Base-by-base conservation (phyloP, 2,113 vertebrate genomes). In the Lophotis ruficrista region DNA sequence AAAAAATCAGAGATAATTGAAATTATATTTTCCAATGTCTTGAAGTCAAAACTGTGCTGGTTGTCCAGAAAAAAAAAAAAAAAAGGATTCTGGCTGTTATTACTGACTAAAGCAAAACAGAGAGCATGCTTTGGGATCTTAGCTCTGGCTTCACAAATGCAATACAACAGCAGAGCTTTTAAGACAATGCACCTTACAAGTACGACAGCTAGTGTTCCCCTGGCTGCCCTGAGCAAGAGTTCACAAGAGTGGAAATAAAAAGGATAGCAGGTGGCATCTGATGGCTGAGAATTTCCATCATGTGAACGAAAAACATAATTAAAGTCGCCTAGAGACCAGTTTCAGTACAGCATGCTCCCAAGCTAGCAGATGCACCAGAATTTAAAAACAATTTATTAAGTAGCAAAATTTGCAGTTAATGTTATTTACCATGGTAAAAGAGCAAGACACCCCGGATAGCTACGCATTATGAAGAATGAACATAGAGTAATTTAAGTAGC, bases 231-330 rank as follows among this genome's bases (percentile, higher is more conserved):
- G 73, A 95, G 57, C 57, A 91, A 92, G 57, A 24, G 57, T 75
- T 93, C 68, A 87, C 48, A 69, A 23, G 61, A 93, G 48, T 62
- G 70, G 73, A 96, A 95, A 94, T 62, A 89, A 82, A 94, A 90
- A 90, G 37, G 41, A 62, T 82, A 86, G n/a, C 94, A 96, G 90
- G 53, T 96, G 95, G 93, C 75, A 76, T 92, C 72, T 68, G 78
- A 61, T 95, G 73, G n/a, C 53, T 96, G 37, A 91, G 89, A 96
- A 81, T 78, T 83, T 90, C 82, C 73, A 81, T 94, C 86, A 78
- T 85, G 53, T 71, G 90, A 85, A 80, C 68, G 70, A 90, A 94
- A 96, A 85, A 89, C 66, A 66, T 93, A 84, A 91, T 89, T 89
- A 86, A 92, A 95, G 76, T 91, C 7, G 1, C 75, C 84, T 78